phyloP scores from a whole-genome alignment of 2,797 vertebrate species.

The Chelidonichthys spinosus region DNA sequence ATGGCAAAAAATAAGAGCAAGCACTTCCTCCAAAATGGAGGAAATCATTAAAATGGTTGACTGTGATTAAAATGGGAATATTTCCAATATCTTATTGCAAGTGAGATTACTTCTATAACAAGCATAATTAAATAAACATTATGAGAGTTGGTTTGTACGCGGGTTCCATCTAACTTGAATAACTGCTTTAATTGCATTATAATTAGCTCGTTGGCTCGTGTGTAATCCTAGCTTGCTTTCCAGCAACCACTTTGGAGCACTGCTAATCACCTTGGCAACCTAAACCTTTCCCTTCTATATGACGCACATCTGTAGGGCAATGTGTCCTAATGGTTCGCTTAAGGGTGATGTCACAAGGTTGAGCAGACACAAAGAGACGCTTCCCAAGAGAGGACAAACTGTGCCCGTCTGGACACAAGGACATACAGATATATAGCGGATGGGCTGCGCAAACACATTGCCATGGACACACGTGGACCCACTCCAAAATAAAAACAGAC shows the following conservation, averaged over 20 bases:
- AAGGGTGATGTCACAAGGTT: slow-evolving; percentile 56
- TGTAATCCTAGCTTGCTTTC: slow-evolving; percentile 11
- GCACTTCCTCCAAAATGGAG: too few species aligned
- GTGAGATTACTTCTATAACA: neutral
- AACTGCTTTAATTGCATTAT: slow-evolving; percentile 15
- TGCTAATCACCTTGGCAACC: slow-evolving; percentile 53
- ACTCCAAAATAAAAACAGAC: slow-evolving; percentile 20
- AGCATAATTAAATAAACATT: slow-evolving; percentile 1
- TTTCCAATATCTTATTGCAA: neutral
- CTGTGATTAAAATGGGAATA: neutral
- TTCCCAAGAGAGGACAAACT: slow-evolving; percentile 58
- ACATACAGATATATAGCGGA: slow-evolving; percentile 28
- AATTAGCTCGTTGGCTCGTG: neutral
- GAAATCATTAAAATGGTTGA: neutral
- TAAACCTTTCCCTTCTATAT: slow-evolving; percentile 23
- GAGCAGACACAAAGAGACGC: slow-evolving; percentile 44
- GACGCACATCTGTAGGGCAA: slow-evolving; percentile 59
- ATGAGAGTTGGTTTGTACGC: slow-evolving; percentile 8
- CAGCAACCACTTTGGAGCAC: slow-evolving; percentile 12
- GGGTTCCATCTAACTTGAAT: slow-evolving; percentile 1
- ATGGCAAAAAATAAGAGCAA: neutral
- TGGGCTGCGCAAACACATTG: neutral
- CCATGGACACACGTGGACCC: neutral
- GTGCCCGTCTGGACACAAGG: slow-evolving; percentile 46
- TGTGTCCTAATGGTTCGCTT: slow-evolving; percentile 46